Evolutionary conservation across 53 echinoderm and acorn worm genomes (phyloP), one percentile per base, ranked within the genome.

Genomic region (Echinometra lucunter): DNA sequence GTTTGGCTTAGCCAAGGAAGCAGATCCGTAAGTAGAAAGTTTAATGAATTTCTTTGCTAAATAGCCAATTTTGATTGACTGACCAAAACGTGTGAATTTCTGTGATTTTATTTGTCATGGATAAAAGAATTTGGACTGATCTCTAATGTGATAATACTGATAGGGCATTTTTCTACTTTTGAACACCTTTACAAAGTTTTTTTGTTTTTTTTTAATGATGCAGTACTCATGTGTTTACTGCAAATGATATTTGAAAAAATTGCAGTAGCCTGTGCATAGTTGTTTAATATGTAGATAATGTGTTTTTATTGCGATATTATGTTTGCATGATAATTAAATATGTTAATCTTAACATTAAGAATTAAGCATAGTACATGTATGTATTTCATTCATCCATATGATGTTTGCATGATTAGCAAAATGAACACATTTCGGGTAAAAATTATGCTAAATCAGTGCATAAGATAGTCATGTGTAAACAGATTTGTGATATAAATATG

Each of bases 211-310:
- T 85, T 85, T 19, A 85, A 85, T 85, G 49, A 85, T 49, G 85
- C 85, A 85, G 85, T 85, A 85, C 85, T 85, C 28, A 85, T 85
- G 85, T 49, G 45, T 85, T 85, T 85, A 85, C 85, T 85, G 85
- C 85, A 85, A 47, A 28, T 85, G 15, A 85, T 85, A 45, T 19
- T 45, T 47, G 3, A 3, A 30, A 23, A 85, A 85, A 85, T 85
- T 85, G 85, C 85, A 85, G 85, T 85, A 85, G 85, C n/a, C 85
- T 85, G 85, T 47, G 47, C 2, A 85, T 45, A 85, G 30, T 53
- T 85, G 49, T 85, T 85, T 85, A 49, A 85, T 85, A 85, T 85
- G 85, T 85, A 85, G 49, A 49, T 85, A 85, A 11, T 85, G 85
- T 85, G 45, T 85, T 85, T 85, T 49, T 28, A 85, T 85, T 45